A percentile compares a stretch with the other conserved stretches of the same genome.
Evolutionary conservation across 2,888 invertebrate genomes (phyloP).

Genomic region (Lasioglossum zephyrum): DNA sequence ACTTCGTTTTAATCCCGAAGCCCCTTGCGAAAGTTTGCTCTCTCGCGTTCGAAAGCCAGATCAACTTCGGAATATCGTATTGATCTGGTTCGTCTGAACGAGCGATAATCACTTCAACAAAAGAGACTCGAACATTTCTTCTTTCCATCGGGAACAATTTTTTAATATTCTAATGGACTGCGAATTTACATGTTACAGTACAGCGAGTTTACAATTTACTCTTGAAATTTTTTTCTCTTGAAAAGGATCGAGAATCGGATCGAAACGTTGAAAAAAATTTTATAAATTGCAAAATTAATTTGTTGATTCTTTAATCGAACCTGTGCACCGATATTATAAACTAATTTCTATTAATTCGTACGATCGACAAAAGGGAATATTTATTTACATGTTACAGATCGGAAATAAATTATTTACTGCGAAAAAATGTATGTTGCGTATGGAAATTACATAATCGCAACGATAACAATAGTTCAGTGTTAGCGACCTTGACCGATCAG

Average conservation of each 20-base stretch:
- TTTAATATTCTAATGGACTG: not conserved
- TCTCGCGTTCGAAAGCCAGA: not conserved
- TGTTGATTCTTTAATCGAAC: too few species aligned
- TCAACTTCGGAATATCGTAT: slow-evolving; percentile 10
- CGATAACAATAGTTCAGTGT: too few species aligned
- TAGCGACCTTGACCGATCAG: not conserved
- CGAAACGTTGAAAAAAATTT: too few species aligned
- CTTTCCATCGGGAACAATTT: not conserved
- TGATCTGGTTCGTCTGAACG: not conserved
- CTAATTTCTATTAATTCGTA: too few species aligned
- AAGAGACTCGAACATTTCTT: not conserved
- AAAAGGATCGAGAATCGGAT: too few species aligned
- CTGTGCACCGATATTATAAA: too few species aligned
- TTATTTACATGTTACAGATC: too few species aligned
- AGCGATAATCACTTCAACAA: not conserved
- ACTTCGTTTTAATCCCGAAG: slow-evolving; percentile 4
- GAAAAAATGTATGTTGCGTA: not conserved
- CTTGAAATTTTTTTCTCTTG: too few species aligned
- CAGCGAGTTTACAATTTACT: too few species aligned
- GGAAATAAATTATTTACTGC: not conserved
- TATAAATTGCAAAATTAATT: too few species aligned
- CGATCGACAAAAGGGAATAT: too few species aligned
- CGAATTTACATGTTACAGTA: not conserved
- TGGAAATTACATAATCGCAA: not conserved
- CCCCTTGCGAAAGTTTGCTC: not conserved